A percentile compares a stretch with the other conserved stretches of the same genome.
These are phyloP conservation scores for Meteorus sp. DNA, from an alignment of 1,140 invertebrate species.

Conservation along the genomic window DNA sequence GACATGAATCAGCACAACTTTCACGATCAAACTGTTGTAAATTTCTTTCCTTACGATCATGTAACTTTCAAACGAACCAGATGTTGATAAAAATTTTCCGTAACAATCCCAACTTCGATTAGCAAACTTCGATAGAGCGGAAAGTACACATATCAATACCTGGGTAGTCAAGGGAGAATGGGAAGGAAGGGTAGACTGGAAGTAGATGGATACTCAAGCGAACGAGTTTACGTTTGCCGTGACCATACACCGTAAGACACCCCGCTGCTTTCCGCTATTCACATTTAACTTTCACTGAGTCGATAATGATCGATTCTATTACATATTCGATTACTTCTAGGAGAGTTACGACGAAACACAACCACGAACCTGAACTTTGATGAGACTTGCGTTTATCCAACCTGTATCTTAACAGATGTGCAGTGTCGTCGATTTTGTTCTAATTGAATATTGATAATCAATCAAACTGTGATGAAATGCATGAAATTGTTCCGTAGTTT, in stretches of 20 bases:
- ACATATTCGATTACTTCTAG: constrained; percentile 47
- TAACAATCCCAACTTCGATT: constrained; percentile 10
- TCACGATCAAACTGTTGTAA: too few species aligned
- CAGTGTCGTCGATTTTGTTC: background rate
- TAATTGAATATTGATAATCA: too few species aligned
- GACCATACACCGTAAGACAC: constrained; percentile 43
- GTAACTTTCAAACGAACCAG: too few species aligned
- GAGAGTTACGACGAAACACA: constrained; percentile 40
- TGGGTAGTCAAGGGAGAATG: background rate
- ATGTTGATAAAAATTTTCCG: too few species aligned
- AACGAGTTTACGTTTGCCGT: constrained; percentile 44
- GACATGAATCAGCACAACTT: too few species aligned
- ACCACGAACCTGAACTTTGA: constrained; percentile 37
- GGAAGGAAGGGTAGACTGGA: background rate
- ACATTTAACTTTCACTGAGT: too few species aligned
- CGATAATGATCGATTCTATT: constrained; percentile 51
- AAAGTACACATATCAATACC: background rate
- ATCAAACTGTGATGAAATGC: too few species aligned
- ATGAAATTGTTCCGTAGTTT: too few species aligned
- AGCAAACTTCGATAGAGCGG: constrained; percentile 16
- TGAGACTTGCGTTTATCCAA: too few species aligned
- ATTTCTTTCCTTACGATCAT: too few species aligned
- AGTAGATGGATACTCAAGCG: too few species aligned
- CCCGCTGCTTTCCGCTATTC: constrained; percentile 34
- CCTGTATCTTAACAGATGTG: too few species aligned